These are phyloP conservation scores for Ceyx erithaca DNA, from an alignment of 2,797 vertebrate genomes.

Conservation along the genomic window DNA sequence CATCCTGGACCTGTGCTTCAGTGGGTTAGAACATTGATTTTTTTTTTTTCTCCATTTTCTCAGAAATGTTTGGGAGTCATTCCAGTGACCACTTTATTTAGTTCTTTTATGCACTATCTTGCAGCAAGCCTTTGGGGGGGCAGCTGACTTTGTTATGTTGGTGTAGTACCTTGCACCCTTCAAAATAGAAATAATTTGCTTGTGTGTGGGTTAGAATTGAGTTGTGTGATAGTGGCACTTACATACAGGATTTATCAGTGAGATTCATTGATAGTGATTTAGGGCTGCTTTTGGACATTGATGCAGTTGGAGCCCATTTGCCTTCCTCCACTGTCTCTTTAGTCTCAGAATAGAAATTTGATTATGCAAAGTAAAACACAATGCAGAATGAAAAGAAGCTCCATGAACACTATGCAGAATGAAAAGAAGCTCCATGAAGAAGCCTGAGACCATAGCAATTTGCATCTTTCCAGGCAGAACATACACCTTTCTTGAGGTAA, in stretches of 20 bases:
- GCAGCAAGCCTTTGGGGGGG: accelerated
- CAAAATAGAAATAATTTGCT: not conserved
- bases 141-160: not conserved
- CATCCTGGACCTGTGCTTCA: not conserved
- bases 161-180: not conserved
- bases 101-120: not conserved
- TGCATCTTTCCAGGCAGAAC: not conserved
- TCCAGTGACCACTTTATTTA: not conserved
- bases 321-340: not conserved
- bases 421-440: not conserved
- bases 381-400: not conserved
- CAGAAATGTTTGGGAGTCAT: not conserved
- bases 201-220: not conserved
- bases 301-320: not conserved
- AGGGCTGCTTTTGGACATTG: not conserved
- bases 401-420: not conserved
- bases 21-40: not conserved
- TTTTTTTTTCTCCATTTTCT: not conserved
- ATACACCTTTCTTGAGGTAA: not conserved
- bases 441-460: not conserved
- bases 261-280: not conserved
- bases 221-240: not conserved
- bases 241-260: not conserved
- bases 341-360: not conserved
- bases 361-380: not conserved